Conservation (phyloP, 2,113 vertebrate species). For the Cephalopterus ornatus region DNA sequence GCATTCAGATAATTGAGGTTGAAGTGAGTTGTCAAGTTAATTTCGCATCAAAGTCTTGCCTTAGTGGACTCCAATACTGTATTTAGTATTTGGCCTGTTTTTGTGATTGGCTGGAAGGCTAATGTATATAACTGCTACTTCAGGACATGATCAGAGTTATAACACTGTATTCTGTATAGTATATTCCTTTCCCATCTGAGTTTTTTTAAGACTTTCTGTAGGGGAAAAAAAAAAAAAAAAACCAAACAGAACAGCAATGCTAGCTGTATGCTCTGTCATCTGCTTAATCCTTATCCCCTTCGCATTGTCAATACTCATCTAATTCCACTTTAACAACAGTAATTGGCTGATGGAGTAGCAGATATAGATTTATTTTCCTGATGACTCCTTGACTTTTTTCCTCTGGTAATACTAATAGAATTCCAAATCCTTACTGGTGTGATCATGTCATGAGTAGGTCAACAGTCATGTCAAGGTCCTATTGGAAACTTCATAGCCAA, state of each 20-base stretch:
- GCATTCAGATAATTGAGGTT: neutral
- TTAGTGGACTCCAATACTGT: neutral
- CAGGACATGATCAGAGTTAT: neutral
- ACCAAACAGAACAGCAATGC: neutral
- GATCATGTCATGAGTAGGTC: conserved; percentile 98
- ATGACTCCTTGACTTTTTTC: conserved; percentile 99
- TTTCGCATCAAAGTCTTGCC: neutral
- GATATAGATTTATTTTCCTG: conserved; percentile 99
- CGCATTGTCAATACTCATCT: conserved; percentile 99
- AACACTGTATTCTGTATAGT: neutral
- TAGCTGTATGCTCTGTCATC: conserved; percentile 75
- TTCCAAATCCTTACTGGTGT: conserved; percentile 95
- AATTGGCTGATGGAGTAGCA: conserved; percentile 99
- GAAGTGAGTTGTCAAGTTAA: conserved; percentile 39
- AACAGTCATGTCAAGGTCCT: conserved; percentile 99
- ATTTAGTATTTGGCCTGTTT: neutral
- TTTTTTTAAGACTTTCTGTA: conserved; percentile 44
- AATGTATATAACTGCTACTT: conserved; percentile 30
- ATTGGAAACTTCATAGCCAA: conserved; percentile 98
- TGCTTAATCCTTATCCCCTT: conserved; percentile 89
- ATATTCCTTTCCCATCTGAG: neutral
- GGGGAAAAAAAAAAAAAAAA: neutral
- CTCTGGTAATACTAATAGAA: conserved; percentile 99
- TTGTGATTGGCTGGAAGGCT: neutral
- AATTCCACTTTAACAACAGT: conserved; percentile 99